Evolutionary conservation across 2,113 vertebrate species (phyloP), one percentile per base, ranked within the genome.

Genomic region (Xiphorhynchus elegans): DNA sequence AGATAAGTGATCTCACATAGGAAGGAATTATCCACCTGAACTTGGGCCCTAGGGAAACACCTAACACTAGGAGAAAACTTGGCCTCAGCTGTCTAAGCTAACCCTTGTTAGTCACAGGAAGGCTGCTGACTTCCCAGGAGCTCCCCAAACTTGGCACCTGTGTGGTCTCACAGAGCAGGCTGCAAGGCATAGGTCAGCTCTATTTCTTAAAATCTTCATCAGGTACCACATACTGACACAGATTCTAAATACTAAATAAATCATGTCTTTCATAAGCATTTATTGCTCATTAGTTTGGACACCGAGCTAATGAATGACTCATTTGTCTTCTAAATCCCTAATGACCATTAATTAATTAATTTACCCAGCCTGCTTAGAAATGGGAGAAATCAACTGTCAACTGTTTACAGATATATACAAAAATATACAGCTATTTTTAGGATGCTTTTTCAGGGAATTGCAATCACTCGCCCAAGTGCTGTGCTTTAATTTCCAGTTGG

Each of bases 251-350:
- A 33, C 92, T 90, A 95, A 95, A 96, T 96, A 96, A 96, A 96
- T 97, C 95, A 96, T 79, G 66, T 89, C 94, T 94, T 94, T 97
- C 96, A 89, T 97, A 96, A 96, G 77, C 80, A 37, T 96, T 97
- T 94, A 94, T 89, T 96, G 94, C 92, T 96, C 93, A 96, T 96
- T 96, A 96, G 94, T 90, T 95, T 96, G 95, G 92, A 96, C 83
- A 94, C 50, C 0, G 0, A 93, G 92, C 83, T 96, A 96, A 95
- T 92, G 83, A 95, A 94, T 96, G 88, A 93, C 86, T 97, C 93
- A 93, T 96, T 97, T 93, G 86, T 96, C 96, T 97, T 81, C 88
- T 87, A 95, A 97, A 84, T 93, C 94, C 91, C 94, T 95, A 90
- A 96, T 76, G 94, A 90, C 90, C 90, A 92, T 93, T 95, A 96